Conservation (phyloP, 2,113 vertebrate species). For the Platichthys flesus region DNA sequence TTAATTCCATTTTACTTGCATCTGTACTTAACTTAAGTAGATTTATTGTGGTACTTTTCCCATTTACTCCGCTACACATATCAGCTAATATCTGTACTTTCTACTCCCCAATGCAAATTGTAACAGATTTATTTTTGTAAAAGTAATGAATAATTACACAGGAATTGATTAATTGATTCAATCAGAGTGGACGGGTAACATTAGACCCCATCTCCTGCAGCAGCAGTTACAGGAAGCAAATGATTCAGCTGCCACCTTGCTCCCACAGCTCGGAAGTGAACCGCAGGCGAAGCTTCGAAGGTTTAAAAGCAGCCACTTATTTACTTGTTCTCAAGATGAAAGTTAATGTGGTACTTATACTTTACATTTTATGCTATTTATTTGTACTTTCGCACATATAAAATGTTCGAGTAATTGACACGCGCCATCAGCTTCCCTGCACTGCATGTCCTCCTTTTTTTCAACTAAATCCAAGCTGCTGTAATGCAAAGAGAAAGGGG, state of each 20-base stretch:
- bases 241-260: too few relatives aligned
- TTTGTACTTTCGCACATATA: neutral
- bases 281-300: too few relatives aligned
- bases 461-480: constrained; percentile 20
- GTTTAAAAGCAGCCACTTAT: neutral
- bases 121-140: neutral
- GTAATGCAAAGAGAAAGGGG: constrained; percentile 8
- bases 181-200: too few relatives aligned
- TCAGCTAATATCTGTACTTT: too few relatives aligned
- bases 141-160: too few relatives aligned
- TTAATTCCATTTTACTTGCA: neutral
- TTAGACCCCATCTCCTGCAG: too few relatives aligned
- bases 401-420: neutral
- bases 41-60: too few relatives aligned
- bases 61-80: too few relatives aligned
- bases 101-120: neutral
- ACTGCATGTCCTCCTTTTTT: constrained; percentile 15
- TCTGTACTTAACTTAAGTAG: too few relatives aligned
- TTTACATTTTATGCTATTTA: neutral
- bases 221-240: too few relatives aligned
- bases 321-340: neutral
- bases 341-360: neutral
- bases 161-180: too few relatives aligned
- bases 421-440: constrained; percentile 7
- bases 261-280: too few relatives aligned